Base-by-base conservation (phyloP, 2,888 invertebrate genomes). In the Miltochrista miniata region DNA sequence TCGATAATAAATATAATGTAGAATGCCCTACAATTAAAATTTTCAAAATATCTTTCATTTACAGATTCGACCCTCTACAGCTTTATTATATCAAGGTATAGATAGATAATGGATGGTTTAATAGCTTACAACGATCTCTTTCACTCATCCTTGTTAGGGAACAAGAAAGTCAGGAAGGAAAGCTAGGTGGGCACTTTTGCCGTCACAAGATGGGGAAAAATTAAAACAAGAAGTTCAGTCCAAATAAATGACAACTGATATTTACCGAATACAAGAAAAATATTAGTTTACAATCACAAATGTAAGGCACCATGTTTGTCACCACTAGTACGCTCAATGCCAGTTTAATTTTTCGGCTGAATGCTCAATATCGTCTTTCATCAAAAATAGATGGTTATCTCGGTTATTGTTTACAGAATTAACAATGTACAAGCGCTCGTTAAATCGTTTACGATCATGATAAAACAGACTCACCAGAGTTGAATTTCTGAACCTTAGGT, bases 361-460 rank as follows among this genome's bases (percentile, higher is more conserved):
- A 74, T 63, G 70, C 55, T 62, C 60, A 64, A 61, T 71, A 68
- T 62, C 64, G 70, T 68, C 63, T 61, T 59, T 59, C 55, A 48
- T 47, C 59, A 62, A 68, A 70, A 64, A 61, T 54, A 38, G 49
- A 52, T 54, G 41, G 55, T 45, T 68, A 72, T 79, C 72, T 76
- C 57, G 61, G 73, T 52, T 64, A 70, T 64, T 78, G 78, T 76
- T 79, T 83, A 74, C 64, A 61, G 65, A 78, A 78, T 72, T 65
- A 72, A 77, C 79, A 84, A 84, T 82, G 83, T 75, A 82, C 83
- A 82, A 82, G 64, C 60, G 79, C 61, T 87, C 87, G 81, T 87
- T 69, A 88, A 86, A 78, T 67, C 44, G 43, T 69, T 69, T 59
- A 69, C 67, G 68, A 68, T 56, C 45, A 51, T 41, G 68, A 68